These are phyloP conservation scores for Emydoidea blandingii DNA, from an alignment of 2,797 vertebrate species.

Conservation along the genomic window DNA sequence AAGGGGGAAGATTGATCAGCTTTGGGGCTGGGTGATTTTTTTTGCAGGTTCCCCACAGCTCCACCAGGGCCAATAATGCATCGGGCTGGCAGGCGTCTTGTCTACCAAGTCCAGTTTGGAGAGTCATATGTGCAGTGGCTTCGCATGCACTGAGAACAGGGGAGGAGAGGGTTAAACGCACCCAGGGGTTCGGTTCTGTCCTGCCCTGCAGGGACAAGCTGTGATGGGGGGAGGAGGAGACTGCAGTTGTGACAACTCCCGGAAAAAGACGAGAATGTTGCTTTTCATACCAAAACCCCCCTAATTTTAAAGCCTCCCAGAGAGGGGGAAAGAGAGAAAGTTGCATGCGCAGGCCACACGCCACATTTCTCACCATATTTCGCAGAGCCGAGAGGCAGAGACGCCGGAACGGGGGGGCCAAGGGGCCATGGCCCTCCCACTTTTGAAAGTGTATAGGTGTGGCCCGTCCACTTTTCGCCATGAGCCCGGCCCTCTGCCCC, in stretches of 20 bases:
- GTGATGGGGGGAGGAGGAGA: too few relatives aligned
- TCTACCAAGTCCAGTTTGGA: background rate
- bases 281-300: background rate
- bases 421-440: too few relatives aligned
- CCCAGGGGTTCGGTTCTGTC: background rate
- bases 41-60: background rate
- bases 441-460: too few relatives aligned
- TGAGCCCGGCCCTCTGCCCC: too few relatives aligned
- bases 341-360: too few relatives aligned
- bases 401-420: too few relatives aligned
- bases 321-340: too few relatives aligned
- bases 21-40: background rate
- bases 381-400: background rate
- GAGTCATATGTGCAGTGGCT: background rate
- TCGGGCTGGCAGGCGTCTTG: background rate
- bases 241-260: too few relatives aligned
- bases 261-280: background rate
- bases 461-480: too few relatives aligned
- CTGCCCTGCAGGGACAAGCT: too few relatives aligned
- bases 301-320: background rate
- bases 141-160: background rate
- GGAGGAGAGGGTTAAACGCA: background rate
- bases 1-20: background rate
- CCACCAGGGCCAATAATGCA: background rate
- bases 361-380: background rate